A percentile compares a stretch with the other conserved stretches of the same genome.
phyloP scores from a whole-genome alignment of 2,113 vertebrate genomes.

The Pluvialis apricaria region DNA sequence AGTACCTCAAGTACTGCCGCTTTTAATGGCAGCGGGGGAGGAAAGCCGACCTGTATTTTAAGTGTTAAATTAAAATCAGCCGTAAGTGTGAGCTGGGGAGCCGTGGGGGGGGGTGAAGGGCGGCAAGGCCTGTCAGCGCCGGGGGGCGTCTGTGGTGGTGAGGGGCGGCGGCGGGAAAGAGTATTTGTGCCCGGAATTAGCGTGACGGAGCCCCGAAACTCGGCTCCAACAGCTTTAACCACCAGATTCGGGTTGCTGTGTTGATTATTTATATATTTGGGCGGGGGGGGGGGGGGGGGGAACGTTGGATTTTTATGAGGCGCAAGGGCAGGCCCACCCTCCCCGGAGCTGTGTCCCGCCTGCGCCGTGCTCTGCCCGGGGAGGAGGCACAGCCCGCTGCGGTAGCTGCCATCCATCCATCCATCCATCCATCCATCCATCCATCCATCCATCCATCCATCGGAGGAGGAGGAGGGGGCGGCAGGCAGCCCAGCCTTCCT shows the following conservation, averaged over 20 bases:
- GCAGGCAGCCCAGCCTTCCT: background rate
- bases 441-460: too few relatives aligned
- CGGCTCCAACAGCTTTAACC: background rate
- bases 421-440: background rate
- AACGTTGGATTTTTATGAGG: background rate
- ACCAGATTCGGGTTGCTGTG: too few relatives aligned
- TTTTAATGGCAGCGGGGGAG: too few relatives aligned
- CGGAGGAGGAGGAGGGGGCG: background rate
- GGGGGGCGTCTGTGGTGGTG: too few relatives aligned
- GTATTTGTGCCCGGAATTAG: background rate
- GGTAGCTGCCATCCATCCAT: background rate
- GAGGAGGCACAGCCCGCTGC: background rate
- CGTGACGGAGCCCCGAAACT: background rate
- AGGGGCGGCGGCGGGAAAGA: too few relatives aligned
- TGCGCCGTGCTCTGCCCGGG: background rate
- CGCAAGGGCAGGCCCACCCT: background rate
- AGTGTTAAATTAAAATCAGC: background rate
- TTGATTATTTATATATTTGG: background rate
- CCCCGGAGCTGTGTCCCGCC: background rate
- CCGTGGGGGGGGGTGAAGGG: too few relatives aligned
- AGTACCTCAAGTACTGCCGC: background rate
- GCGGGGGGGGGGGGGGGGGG: too few relatives aligned
- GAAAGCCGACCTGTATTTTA: rapidly evolving
- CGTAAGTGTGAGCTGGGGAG: background rate
- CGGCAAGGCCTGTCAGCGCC: background rate